phyloP scores from a whole-genome alignment of 2,113 vertebrate species.

The Perccottus glenii region DNA sequence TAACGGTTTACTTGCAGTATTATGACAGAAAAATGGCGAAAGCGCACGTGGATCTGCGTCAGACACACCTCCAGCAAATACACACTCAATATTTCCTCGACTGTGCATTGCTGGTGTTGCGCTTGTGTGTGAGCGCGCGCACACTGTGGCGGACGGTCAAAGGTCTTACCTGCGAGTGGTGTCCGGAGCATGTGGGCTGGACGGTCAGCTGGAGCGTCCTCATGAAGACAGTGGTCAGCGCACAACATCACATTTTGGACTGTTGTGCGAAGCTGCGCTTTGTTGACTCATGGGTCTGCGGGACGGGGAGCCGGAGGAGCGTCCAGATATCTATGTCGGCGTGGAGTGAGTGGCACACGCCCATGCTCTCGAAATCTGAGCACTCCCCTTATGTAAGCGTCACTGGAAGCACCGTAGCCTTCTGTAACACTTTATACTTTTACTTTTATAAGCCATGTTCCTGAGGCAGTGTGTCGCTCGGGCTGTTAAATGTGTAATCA shows the following conservation, averaged over 20 bases:
- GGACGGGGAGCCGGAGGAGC: background rate
- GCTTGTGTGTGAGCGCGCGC: background rate
- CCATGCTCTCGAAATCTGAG: background rate
- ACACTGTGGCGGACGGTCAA: background rate
- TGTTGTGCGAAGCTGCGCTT: background rate
- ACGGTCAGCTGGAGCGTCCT: conserved; percentile 23
- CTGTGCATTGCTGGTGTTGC: background rate
- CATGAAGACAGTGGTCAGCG: conserved; percentile 56
- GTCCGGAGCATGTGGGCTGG: conserved; percentile 7
- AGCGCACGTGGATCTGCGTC: conserved; percentile 14
- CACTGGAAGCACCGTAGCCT: background rate
- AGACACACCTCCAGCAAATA: conserved; percentile 36
- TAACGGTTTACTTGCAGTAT: background rate
- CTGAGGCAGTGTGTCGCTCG: no score
- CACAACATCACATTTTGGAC: conserved; percentile 43
- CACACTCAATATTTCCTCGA: background rate
- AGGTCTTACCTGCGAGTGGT: conserved; percentile 41
- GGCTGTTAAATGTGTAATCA: no score
- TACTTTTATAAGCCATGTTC: no score
- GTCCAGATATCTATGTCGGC: background rate
- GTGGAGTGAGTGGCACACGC: background rate
- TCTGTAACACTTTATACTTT: no score
- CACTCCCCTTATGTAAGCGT: conserved; percentile 3
- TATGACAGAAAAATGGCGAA: background rate
- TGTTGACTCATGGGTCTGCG: conserved; percentile 26